These are phyloP conservation scores for Cichladusa arquata DNA, from an alignment of 2,113 vertebrate species.

Conservation along the genomic window DNA sequence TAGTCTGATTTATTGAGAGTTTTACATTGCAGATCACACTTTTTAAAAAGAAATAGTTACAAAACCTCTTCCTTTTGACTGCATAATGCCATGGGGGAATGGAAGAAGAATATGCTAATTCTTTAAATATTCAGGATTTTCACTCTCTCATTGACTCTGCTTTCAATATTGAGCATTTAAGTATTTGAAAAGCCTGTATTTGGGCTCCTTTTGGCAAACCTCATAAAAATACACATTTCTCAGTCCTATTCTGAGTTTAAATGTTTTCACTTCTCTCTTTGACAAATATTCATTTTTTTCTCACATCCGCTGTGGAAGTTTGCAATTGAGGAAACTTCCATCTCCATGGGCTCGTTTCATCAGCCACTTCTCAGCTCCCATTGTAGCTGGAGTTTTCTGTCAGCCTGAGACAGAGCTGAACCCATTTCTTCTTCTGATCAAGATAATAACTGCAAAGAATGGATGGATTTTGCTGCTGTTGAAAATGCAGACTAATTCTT, in stretches of 20 bases:
- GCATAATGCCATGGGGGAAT: accelerated
- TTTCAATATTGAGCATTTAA: neutral
- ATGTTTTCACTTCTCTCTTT: neutral
- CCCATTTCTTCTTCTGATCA: conserved; percentile 13
- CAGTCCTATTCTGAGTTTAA: neutral
- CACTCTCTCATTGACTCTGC: neutral
- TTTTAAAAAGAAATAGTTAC: neutral
- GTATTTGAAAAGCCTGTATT: neutral
- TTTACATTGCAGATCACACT: neutral
- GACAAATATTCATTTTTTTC: neutral
- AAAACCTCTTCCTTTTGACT: neutral
- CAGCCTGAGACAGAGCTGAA: neutral
- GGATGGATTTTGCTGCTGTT: conserved; percentile 31
- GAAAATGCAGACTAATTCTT: conserved; percentile 57
- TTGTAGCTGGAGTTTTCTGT: neutral
- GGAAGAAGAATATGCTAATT: neutral
- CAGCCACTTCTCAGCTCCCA: neutral
- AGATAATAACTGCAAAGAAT: conserved; percentile 50
- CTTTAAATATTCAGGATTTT: neutral
- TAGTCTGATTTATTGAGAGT: neutral
- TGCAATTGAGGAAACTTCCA: neutral
- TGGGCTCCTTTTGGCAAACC: neutral
- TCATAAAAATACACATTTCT: neutral
- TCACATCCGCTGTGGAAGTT: neutral
- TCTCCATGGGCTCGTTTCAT: accelerated